Base-by-base conservation (phyloP, 2,113 vertebrate species). In the Onychorhynchus coronatus region DNA sequence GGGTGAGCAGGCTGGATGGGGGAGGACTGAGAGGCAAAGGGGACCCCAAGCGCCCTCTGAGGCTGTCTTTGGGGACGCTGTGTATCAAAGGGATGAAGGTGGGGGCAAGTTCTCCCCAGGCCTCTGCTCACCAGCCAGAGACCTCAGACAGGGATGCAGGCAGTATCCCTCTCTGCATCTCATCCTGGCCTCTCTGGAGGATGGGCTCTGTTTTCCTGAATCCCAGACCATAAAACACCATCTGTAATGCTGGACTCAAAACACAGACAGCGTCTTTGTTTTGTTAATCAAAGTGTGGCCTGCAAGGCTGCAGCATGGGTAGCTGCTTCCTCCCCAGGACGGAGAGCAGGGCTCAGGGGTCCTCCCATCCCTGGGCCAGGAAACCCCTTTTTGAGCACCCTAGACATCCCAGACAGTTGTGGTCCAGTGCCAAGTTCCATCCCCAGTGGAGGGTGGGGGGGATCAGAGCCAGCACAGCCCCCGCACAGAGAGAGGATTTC, bases 181-280 rank as follows among this genome's bases (percentile, higher is more conserved):
- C 22, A 2, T 70, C 53, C 88, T 77, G 65, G 65, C 53, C 11
- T 52, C 19, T 39, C 76, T 8, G 18, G 56, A 58, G 61, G 75
- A 37, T 55, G 63, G 35, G 35, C 63, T 76, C 47, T 2, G 61
- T 47, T 74, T 78, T 74, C 66, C 68, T 88, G 72, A 75, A 11
- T 63, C 87, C n/a, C 85, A 86, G 59, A 33, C 53, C 8, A 3
- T n/a, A 16, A 70, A 85, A 66, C 16, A 3, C 85, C 78, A 46
- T 68, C 72, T 88, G 94, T 42, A 55, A 19, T 0, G 3, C 82
- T 49, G 79, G 81, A 31, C 77, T 53, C 33, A 4, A n/a, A 70
- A 24, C 39, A 5, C 2, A 11, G 13, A 15, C 4, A 1, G 30
- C 6, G 0, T 33, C 83, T 88, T 24, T 3, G 0, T 67, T 71